phyloP scores from a whole-genome alignment of 2,797 vertebrate species.

The Ceyx erithaca region DNA sequence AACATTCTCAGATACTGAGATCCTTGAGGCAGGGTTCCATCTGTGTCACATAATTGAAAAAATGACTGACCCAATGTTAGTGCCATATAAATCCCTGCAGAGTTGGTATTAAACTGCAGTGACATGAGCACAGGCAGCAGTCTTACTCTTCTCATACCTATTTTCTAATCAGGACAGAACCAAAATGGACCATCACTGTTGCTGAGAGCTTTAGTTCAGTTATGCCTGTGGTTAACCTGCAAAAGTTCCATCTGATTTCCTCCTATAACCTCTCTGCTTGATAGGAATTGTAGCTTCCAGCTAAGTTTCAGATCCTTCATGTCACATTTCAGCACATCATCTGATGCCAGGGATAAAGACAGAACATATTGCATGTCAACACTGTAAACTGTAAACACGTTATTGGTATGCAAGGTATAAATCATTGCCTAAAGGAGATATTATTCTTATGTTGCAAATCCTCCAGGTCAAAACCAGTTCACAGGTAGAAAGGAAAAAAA shows the following conservation, averaged over 20 bases:
- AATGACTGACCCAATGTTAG: background rate
- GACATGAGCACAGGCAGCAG: background rate
- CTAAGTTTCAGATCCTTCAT: constrained; percentile 22
- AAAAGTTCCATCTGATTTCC: constrained; percentile 30
- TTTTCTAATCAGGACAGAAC: background rate
- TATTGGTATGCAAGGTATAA: constrained; percentile 44
- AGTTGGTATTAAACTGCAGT: background rate
- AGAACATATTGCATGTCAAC: constrained; percentile 9
- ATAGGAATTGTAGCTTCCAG: constrained; percentile 34
- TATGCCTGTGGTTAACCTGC: constrained; percentile 1
- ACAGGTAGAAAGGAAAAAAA: background rate
- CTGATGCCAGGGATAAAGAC: constrained; percentile 26
- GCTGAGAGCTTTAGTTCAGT: background rate
- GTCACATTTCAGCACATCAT: constrained; percentile 49
- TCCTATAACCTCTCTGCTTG: background rate
- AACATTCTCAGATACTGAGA: background rate
- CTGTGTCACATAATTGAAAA: background rate
- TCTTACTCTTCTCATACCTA: background rate
- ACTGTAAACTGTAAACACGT: constrained; percentile 38
- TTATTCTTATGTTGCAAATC: constrained; percentile 9
- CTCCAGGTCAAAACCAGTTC: constrained; percentile 18
- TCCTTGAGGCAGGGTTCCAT: background rate
- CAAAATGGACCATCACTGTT: background rate
- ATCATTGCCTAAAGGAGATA: constrained; percentile 14
- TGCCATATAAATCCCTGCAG: background rate